Percentiles rank a stretch among this genome's conserved stretches.
phyloP scores from a whole-genome alignment of 2,888 invertebrate species.

The Eupithecia vulgata region DNA sequence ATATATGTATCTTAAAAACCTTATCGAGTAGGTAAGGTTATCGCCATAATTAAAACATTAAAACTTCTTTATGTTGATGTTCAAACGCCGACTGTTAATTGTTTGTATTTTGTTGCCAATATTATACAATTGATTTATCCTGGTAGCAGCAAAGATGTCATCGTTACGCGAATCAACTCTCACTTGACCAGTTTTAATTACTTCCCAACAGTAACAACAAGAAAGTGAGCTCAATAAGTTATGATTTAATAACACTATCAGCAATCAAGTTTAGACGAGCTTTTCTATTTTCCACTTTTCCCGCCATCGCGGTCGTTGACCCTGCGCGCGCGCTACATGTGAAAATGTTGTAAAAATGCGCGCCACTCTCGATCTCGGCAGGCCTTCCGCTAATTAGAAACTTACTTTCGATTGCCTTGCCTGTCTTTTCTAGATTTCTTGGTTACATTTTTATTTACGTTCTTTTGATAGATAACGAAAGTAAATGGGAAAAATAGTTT shows the following conservation, averaged over 20 bases:
- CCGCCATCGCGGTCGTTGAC: conserved; percentile 47
- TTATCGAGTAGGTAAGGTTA: too few species aligned
- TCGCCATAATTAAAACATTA: too few species aligned
- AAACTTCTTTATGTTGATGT: too few species aligned
- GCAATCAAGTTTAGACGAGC: conserved; percentile 38
- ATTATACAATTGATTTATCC: not conserved
- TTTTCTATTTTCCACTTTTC: conserved; percentile 52
- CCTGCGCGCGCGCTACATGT: conserved; percentile 53
- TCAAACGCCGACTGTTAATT: not conserved
- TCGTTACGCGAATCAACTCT: conserved; percentile 2
- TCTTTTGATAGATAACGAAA: too few species aligned
- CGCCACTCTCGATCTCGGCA: conserved; percentile 64
- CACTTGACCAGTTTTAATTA: conserved; percentile 10
- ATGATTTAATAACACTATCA: conserved; percentile 34
- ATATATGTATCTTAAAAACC: too few species aligned
- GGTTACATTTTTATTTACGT: not conserved
- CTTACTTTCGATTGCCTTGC: conserved; percentile 47
- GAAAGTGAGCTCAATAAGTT: conserved; percentile 28
- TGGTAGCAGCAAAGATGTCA: not conserved
- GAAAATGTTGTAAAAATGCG: conserved; percentile 66
- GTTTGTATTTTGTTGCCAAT: not conserved
- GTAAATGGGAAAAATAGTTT: too few species aligned
- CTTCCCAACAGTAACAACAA: conserved; percentile 16
- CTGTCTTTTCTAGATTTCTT: conserved; percentile 25
- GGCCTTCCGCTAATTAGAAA: conserved; percentile 54